Evolutionary conservation across 1,140 invertebrate genomes (phyloP).

Genomic region (Drosophila micromelanica): DNA sequence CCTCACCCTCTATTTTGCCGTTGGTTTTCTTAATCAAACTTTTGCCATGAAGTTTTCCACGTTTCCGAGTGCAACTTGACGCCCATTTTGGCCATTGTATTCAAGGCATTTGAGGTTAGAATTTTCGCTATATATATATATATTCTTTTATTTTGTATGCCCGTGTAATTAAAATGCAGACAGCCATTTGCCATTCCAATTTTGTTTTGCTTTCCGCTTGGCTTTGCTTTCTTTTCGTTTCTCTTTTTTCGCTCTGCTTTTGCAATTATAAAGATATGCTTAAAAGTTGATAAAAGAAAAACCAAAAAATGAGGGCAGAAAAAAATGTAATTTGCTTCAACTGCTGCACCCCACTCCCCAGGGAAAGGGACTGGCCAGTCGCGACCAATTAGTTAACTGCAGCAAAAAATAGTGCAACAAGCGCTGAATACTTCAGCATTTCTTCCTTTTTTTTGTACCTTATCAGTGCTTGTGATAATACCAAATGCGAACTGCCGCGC

Average conservation of each 20-base stretch:
- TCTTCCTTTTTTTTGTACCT: neutral
- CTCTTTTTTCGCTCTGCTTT: conserved; percentile 20
- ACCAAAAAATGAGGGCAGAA: neutral
- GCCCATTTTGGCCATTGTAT: conserved; percentile 48
- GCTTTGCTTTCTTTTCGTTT: conserved; percentile 30
- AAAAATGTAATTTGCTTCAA: conserved; percentile 77
- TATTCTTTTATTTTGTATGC: conserved; percentile 40
- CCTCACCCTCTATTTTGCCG: neutral
- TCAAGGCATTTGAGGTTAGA: conserved; percentile 59
- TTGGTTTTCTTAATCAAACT: conserved; percentile 62
- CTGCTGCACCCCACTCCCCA: conserved; percentile 24
- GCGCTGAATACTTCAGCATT: conserved; percentile 3
- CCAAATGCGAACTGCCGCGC: conserved; percentile 27
- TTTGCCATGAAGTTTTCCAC: conserved; percentile 49
- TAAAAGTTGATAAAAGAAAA: conserved; percentile 53
- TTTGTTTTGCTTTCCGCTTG: conserved; percentile 45
- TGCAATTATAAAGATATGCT: conserved; percentile 80
- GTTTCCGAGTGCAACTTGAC: conserved; percentile 24
- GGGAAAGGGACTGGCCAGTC: conserved; percentile 24
- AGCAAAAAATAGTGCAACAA: conserved; percentile 16
- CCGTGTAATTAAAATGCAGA: conserved; percentile 79
- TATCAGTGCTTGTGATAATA: conserved; percentile 28
- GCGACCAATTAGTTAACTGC: conserved; percentile 66
- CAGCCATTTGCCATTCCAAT: conserved; percentile 49
- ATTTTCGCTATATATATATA: conserved; percentile 42